phyloP scores from a whole-genome alignment of 2,113 vertebrate genomes.

The Solea senegalensis region DNA sequence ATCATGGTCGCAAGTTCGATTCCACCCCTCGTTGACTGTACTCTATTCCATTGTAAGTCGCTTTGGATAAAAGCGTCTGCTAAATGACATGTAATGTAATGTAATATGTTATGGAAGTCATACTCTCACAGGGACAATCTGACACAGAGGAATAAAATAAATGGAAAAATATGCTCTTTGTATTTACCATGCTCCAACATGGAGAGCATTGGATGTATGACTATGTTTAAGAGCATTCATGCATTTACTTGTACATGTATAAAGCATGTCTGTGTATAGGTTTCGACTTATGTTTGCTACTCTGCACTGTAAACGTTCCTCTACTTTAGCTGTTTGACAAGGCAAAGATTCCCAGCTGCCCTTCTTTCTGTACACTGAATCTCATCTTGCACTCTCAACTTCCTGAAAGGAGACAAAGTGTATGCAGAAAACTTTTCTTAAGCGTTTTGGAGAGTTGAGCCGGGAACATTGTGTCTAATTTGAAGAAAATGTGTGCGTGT shows the following conservation, averaged over 20 bases:
- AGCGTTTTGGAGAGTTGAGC: slow-evolving; percentile 30
- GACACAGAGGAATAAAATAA: slow-evolving; percentile 40
- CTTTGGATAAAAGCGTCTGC: too few relatives aligned
- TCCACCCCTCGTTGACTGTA: too few relatives aligned
- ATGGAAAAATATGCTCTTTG: slow-evolving; percentile 27
- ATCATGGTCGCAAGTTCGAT: too few relatives aligned
- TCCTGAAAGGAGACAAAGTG: slow-evolving; percentile 14
- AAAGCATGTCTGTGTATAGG: background rate
- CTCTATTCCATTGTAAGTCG: too few relatives aligned
- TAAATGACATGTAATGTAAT: too few relatives aligned
- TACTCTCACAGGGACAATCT: slow-evolving; percentile 45
- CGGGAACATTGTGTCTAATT: slow-evolving; percentile 54
- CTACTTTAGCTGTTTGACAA: slow-evolving; percentile 15
- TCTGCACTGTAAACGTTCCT: slow-evolving; percentile 26
- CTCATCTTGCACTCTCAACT: slow-evolving; percentile 32
- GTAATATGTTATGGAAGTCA: slow-evolving; percentile 68
- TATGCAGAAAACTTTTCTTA: slow-evolving; percentile 41
- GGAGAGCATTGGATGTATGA: slow-evolving; percentile 15
- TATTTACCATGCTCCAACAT: background rate
- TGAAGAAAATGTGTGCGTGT: slow-evolving; percentile 31
- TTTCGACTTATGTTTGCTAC: slow-evolving; percentile 19
- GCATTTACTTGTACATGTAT: background rate
- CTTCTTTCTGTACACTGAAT: slow-evolving; percentile 7
- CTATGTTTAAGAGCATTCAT: background rate
- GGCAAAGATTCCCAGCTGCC: background rate